Evolutionary conservation across 2,888 invertebrate species (phyloP).

Genomic region (Eulithis testata): DNA sequence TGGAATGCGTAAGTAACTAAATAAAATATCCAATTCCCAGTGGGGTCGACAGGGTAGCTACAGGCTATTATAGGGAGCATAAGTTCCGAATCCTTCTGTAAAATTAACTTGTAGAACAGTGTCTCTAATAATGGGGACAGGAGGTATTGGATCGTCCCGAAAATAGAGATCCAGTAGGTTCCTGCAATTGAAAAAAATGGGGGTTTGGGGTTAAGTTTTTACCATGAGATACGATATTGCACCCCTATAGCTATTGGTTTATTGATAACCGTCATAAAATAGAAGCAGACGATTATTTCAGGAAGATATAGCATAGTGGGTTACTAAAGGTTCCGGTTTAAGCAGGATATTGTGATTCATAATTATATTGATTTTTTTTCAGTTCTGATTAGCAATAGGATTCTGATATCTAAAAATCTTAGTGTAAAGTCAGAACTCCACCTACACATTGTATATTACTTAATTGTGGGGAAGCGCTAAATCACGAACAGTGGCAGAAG

Average conservation of each 20-base stretch:
- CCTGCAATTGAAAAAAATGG: slow-evolving; percentile 39
- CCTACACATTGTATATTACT: no score
- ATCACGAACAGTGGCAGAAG: no score
- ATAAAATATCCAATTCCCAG: slow-evolving; percentile 44
- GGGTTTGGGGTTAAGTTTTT: slow-evolving; percentile 8
- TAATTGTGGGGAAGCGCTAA: no score
- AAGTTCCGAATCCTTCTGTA: slow-evolving; percentile 42
- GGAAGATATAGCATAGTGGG: no score
- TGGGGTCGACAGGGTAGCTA: slow-evolving; percentile 46
- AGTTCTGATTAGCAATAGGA: no score
- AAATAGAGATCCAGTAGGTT: slow-evolving; percentile 36
- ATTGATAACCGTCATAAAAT: slow-evolving; percentile 4
- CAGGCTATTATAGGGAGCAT: slow-evolving; percentile 40
- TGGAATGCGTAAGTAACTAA: slow-evolving; percentile 45
- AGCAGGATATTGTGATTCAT: no score
- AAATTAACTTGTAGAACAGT: slow-evolving; percentile 43
- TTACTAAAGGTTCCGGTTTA: no score
- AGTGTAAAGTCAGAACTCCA: no score
- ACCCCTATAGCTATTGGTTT: background rate
- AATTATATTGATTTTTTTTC: no score
- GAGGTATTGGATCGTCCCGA: slow-evolving; percentile 42
- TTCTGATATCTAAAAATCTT: no score
- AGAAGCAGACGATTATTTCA: background rate
- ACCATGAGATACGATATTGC: slow-evolving; percentile 3
- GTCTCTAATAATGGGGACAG: slow-evolving; percentile 48